Evolutionary conservation across 2,113 vertebrate species (phyloP).

Genomic region (Plotosus lineatus): DNA sequence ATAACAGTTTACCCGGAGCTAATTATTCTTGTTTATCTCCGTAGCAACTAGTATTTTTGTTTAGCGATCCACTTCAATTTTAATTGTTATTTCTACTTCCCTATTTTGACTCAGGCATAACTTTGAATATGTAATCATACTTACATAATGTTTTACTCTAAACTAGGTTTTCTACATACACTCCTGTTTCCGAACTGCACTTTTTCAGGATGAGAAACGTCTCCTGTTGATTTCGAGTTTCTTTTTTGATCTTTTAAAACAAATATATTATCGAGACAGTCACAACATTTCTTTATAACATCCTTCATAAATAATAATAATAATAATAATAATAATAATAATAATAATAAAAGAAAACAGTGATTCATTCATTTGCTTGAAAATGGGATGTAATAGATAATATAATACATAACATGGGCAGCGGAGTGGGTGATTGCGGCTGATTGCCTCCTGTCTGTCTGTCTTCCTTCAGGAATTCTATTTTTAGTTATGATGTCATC

Average conservation of each 20-base stretch:
- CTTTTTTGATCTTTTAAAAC: not conserved
- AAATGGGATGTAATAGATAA: not conserved
- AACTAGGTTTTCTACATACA: not conserved
- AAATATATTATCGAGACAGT: not conserved
- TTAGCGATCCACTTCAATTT: not conserved
- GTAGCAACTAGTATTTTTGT: not conserved
- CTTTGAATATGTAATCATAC: no score
- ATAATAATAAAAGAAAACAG: not conserved
- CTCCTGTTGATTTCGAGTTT: not conserved
- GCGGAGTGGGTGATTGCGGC: no score
- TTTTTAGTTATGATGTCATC: no score
- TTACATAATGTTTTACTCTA: not conserved
- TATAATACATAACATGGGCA: no score
- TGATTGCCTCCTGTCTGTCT: no score
- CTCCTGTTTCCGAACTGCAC: not conserved
- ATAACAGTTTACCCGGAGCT: not conserved
- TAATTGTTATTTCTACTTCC: not conserved
- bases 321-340: not conserved
- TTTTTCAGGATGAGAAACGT: not conserved
- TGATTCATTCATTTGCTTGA: not conserved
- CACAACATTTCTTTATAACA: not conserved
- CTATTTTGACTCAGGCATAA: no score
- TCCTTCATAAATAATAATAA: not conserved
- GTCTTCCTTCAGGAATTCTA: no score
- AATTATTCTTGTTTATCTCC: not conserved